Conservation (phyloP, 2,797 vertebrate species). For the Anguilla anguilla region DNA sequence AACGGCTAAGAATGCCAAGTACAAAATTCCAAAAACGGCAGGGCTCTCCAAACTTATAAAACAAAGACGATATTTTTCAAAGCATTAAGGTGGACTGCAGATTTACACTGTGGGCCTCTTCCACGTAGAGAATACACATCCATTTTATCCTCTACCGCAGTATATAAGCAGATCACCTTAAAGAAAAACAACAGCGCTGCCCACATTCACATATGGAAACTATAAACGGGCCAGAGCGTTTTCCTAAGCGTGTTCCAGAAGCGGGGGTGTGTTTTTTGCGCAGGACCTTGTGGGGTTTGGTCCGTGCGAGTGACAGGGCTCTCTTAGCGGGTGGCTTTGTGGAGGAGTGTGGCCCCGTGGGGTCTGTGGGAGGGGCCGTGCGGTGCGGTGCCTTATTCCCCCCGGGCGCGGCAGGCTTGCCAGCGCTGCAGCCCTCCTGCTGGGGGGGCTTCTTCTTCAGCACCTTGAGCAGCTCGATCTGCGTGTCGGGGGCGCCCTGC, state of each 20-base stretch:
- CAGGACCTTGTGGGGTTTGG: constrained; percentile 84
- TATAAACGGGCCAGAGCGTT: background rate
- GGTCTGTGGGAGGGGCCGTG: constrained; percentile 56
- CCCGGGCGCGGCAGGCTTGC: constrained; percentile 62
- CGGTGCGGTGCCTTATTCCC: constrained; percentile 66
- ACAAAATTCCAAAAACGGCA: background rate
- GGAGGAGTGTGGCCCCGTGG: constrained; percentile 59
- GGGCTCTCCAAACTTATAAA: background rate
- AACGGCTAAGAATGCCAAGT: background rate
- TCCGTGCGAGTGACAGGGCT: constrained; percentile 67
- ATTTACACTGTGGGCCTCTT: background rate
- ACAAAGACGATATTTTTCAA: background rate
- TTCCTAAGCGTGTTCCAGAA: constrained; percentile 20
- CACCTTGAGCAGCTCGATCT: constrained; percentile 90
- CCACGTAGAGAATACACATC: background rate
- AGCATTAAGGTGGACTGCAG: background rate
- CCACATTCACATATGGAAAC: background rate
- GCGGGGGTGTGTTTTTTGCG: constrained; percentile 44
- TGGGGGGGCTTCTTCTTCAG: constrained; percentile 72
- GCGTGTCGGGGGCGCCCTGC: constrained; percentile 89
- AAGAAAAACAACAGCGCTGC: background rate
- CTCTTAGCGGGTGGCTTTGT: constrained; percentile 77
- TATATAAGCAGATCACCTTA: background rate
- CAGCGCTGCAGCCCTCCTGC: constrained; percentile 77
- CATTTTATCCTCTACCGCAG: background rate